phyloP scores from a whole-genome alignment of 2,113 vertebrate species.

The Paratilapia polleni region DNA sequence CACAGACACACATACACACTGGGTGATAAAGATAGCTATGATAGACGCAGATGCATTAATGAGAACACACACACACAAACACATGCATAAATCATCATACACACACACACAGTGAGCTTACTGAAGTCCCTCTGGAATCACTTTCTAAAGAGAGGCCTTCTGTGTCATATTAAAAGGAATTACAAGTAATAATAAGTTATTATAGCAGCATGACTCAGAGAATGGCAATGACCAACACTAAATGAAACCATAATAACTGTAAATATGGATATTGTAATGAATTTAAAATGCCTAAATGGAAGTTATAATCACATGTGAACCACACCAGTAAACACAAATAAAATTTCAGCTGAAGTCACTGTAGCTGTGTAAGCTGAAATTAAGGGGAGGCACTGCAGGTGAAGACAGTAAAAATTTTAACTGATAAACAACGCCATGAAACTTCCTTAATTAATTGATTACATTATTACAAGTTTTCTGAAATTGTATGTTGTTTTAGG shows the following conservation, averaged over 20 bases:
- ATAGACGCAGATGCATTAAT: slow-evolving; percentile 6
- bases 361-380: background rate
- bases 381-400: background rate
- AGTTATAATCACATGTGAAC: slow-evolving; percentile 18
- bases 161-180: slow-evolving; percentile 63
- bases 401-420: background rate
- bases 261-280: slow-evolving; percentile 32
- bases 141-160: slow-evolving; percentile 51
- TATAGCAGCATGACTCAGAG: slow-evolving; percentile 26
- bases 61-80: slow-evolving; percentile 18
- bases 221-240: slow-evolving; percentile 25
- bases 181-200: slow-evolving; percentile 64
- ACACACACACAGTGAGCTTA: slow-evolving; percentile 37
- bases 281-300: slow-evolving; percentile 10
- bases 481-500: background rate
- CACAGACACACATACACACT: slow-evolving; percentile 8
- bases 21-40: slow-evolving; percentile 16
- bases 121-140: slow-evolving; percentile 49
- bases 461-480: background rate
- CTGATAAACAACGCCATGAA: background rate
- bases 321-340: background rate
- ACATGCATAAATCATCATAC: slow-evolving; percentile 46
- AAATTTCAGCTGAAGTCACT: background rate
- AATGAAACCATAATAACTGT: slow-evolving; percentile 25
- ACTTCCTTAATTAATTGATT: too few species aligned